Percentiles rank a stretch among this genome's conserved stretches.
These are phyloP conservation scores for Characodon lateralis DNA, from an alignment of 2,797 vertebrate species.

Conservation along the genomic window DNA sequence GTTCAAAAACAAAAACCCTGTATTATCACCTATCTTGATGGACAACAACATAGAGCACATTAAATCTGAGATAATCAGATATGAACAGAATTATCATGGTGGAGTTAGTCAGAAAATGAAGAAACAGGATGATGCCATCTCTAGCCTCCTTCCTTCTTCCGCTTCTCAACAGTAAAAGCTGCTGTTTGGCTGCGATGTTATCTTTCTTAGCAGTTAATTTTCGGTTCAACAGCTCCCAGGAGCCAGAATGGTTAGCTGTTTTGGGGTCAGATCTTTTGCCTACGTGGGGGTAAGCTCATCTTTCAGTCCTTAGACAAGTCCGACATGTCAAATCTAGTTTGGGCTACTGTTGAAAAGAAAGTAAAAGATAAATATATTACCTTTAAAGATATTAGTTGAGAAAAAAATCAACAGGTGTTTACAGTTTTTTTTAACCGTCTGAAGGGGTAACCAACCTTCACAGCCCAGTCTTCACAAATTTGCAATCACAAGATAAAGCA, in stretches of 20 bases:
- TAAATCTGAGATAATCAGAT: constrained; percentile 44
- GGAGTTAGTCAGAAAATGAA: constrained; percentile 49
- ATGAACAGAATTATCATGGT: constrained; percentile 36
- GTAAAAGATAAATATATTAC: not conserved
- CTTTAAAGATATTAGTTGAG: not conserved
- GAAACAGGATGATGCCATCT: constrained; percentile 66
- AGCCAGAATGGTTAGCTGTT: constrained; percentile 42
- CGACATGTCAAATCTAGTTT: constrained; percentile 12
- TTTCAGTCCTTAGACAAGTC: constrained; percentile 30
- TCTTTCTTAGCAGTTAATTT: constrained; percentile 46
- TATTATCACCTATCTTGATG: constrained; percentile 38
- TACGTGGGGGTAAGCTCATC: constrained; percentile 62
- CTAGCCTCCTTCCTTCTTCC: constrained; percentile 57
- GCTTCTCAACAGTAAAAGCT: constrained; percentile 39
- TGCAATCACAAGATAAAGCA: constrained; percentile 53
- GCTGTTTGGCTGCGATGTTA: constrained; percentile 54
- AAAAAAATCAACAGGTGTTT: not conserved
- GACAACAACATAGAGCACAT: constrained; percentile 20
- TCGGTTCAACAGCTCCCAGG: constrained; percentile 49
- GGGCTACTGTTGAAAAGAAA: not conserved
- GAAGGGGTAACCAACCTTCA: constrained; percentile 13
- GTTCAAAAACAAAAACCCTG: constrained; percentile 23
- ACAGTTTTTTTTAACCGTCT: constrained; percentile 15
- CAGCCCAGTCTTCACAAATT: constrained; percentile 38
- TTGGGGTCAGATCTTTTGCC: constrained; percentile 52